phyloP scores from a whole-genome alignment of 2,113 vertebrate genomes.

The Gambusia affinis region DNA sequence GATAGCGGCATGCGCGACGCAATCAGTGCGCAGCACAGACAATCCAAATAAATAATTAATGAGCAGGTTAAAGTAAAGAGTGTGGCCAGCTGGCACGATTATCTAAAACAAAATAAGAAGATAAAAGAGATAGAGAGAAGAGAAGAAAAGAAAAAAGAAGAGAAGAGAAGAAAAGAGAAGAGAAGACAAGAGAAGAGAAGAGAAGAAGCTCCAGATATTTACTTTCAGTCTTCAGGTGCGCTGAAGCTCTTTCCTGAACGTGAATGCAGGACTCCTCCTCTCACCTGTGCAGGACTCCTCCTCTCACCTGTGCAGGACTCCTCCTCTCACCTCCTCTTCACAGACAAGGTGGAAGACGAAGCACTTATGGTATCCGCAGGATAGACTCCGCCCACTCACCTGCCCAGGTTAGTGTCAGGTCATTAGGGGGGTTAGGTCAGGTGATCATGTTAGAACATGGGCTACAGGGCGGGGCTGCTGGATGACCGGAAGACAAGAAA shows the following conservation, averaged over 20 bases:
- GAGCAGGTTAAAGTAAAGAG: too few species aligned
- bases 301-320: constrained; percentile 1
- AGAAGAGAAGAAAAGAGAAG: too few species aligned
- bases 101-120: background rate
- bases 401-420: constrained; percentile 12
- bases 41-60: background rate
- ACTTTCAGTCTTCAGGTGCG: constrained; percentile 31
- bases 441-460: background rate
- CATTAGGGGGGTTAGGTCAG: constrained; percentile 9
- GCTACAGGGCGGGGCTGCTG: accelerated
- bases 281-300: constrained; percentile 11
- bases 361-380: constrained; percentile 28
- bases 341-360: constrained; percentile 52
- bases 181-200: too few species aligned
- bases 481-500: background rate
- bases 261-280: constrained; percentile 11
- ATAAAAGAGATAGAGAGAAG: too few species aligned
- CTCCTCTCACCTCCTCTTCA: constrained; percentile 35
- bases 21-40: background rate
- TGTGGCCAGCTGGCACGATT: too few species aligned
- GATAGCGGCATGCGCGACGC: too few species aligned
- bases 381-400: constrained; percentile 54
- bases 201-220: background rate
- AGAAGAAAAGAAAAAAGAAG: too few species aligned
- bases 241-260: background rate